Evolutionary conservation across 2,797 vertebrate species (phyloP), one percentile per base, ranked within the genome.

Genomic region (Masticophis lateralis): DNA sequence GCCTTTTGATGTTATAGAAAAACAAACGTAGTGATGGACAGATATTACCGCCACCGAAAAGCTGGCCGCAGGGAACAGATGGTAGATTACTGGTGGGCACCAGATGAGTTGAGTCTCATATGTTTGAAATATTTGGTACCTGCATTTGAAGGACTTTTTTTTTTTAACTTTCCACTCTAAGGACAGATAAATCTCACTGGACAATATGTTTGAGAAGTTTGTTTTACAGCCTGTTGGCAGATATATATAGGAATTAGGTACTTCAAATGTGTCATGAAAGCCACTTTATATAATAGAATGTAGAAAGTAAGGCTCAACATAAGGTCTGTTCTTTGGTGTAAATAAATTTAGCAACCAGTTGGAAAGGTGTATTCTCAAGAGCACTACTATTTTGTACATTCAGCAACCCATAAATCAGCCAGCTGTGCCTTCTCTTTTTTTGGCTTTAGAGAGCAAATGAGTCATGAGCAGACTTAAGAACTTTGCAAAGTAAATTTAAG

Each of bases 261-360:
- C 51, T 94, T 86, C 92, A 43, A 92, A 96, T 94, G 37, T 37
- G 0, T 79, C 94, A 57, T 25, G 66, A 93, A 87, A 89, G 88
- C 87, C 53, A 94, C 55, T 87, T 92, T 91, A 32, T 27, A 3
- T 94, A 91, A 66, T 83, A 95, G 32, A 37, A 94, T 61, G 92
- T 60, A 94, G 92, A 92, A 94, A 92, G 51, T 47, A 96, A 94
- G 92, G 93, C 43, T 94, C 37, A 94, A 13, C 79, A 90, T 86
- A 93, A 95, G 8, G 53, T 69, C 90, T 91, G 47, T 87, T 94
- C 89, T 92, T 25, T 32, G 57, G 92, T 91, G 92, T 63, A 94
- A 96, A 94, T 53, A 94, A 94, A 91, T 74, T 56, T 94, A 92
- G 60, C 56, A 74, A 56, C 94, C 20, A 92, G 43, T 63, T 90